Evolutionary conservation across 2,113 vertebrate species (phyloP).

Genomic region (Perognathus longimembris): DNA sequence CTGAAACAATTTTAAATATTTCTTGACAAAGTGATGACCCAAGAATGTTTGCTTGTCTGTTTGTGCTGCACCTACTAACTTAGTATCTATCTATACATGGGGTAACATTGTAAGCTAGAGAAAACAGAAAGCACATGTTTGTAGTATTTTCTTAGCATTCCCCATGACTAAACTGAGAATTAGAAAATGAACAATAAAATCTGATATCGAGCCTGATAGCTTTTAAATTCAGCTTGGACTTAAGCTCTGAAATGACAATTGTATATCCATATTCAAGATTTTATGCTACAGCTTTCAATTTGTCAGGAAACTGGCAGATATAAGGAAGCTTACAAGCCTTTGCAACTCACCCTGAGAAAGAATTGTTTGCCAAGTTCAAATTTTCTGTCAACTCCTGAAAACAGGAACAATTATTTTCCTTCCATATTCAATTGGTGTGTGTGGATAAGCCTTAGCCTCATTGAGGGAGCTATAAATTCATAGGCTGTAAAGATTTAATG

Average conservation of each 20-base stretch:
- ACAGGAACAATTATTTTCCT: constrained; percentile 72
- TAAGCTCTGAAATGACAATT: constrained; percentile 49
- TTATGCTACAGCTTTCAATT: constrained; percentile 68
- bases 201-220: not conserved
- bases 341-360: constrained; percentile 62
- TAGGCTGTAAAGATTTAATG: constrained; percentile 80
- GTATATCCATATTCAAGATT: constrained; percentile 62
- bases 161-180: not conserved
- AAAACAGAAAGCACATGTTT: not conserved
- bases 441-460: constrained; percentile 48
- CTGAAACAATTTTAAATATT: not conserved
- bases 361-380: constrained; percentile 75
- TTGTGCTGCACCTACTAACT: not conserved
- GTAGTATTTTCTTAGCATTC: not conserved
- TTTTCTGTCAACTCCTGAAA: constrained; percentile 75
- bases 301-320: constrained; percentile 75
- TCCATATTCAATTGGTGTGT: constrained; percentile 71
- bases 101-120: not conserved
- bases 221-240: not conserved
- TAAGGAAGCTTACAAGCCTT: constrained; percentile 63
- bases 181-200: constrained; percentile 33
- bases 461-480: constrained; percentile 72
- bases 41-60: not conserved
- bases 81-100: not conserved
- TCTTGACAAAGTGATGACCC: not conserved